Evolutionary conservation across 2,888 invertebrate species (phyloP).

Genomic region (Lepeophtheirus nordmannii): DNA sequence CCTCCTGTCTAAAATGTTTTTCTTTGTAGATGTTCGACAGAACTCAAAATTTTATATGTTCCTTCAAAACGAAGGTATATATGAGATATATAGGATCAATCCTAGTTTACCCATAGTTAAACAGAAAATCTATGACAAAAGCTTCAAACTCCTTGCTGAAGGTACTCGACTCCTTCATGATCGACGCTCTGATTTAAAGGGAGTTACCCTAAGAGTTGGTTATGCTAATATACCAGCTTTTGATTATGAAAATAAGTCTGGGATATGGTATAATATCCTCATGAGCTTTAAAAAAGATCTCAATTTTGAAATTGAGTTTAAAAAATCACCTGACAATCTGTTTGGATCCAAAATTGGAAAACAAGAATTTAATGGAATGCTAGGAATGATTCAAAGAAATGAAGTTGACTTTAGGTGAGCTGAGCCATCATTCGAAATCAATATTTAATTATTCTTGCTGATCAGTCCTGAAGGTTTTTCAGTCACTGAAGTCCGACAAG

Average conservation of each 20-base stretch:
- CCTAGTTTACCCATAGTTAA: not conserved
- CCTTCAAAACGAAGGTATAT: not conserved
- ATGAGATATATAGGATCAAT: not conserved
- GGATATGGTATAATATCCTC: not conserved
- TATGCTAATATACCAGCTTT: not conserved
- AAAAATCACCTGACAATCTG: not conserved
- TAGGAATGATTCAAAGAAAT: conserved; percentile 5
- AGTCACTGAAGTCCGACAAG: not conserved
- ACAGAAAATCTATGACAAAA: not conserved
- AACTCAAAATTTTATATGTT: not conserved
- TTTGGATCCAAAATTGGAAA: not conserved
- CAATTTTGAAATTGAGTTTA: not conserved
- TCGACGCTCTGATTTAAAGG: not conserved
- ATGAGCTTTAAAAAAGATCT: not conserved
- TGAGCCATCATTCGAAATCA: no score
- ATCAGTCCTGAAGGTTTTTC: not conserved
- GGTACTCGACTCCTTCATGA: not conserved
- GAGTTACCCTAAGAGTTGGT: not conserved
- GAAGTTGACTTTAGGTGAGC: not conserved
- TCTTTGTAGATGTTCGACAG: not conserved
- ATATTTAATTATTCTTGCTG: no score
- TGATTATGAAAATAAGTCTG: not conserved
- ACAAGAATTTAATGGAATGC: not conserved
- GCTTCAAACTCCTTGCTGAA: not conserved
- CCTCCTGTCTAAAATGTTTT: no score